Evolutionary conservation across 2,888 invertebrate species (phyloP), one percentile per base, ranked within the genome.

Genomic region (Bellardia pandia): DNA sequence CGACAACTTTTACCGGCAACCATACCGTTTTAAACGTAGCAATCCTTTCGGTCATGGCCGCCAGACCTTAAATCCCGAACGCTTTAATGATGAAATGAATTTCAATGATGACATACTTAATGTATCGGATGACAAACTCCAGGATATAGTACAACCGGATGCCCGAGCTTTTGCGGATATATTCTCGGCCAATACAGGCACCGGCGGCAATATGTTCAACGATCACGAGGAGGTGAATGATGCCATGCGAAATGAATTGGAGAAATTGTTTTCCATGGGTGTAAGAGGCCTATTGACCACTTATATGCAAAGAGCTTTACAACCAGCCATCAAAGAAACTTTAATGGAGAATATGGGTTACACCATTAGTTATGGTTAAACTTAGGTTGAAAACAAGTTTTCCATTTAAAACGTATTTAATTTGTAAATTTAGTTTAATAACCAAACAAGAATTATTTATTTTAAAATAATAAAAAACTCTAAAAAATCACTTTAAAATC

Each of bases 331-430:
- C 79, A 97, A 97, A 92, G 97, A 97, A 91, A 97, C 97, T 0
- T 94, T 97, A 45, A 97, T 97, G 97, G 95, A 96, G 88, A 97
- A 97, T 92, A 96, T 97, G 96, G 97, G 97, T 7, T 97, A 97
- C 92, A 97, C 97, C 60, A 95, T 97, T 90, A 97, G 97, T 81
- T 97, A 97, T 92, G 97, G 97, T 86, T 96, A 94, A 93, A 66
- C 16, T 42, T 33, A 9, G 3, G 1, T n/a, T 9, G 37, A 3
- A 60, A 6, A n/a, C 11, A 23, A 40, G n/a, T 11, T 37, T 37
- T 45, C 62, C 48, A 76, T 69, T 30, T 68, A 48, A 62, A 71
- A 40, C 30, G 16, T 68, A 37, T 37, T 37, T 37, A 37, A 53
- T 85, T 74, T 77, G 33, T 86, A 81, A 45, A 66, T 45, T 78